Evolutionary conservation across 2,797 vertebrate species (phyloP).

Genomic region (Coregonus ussuriensis): DNA sequence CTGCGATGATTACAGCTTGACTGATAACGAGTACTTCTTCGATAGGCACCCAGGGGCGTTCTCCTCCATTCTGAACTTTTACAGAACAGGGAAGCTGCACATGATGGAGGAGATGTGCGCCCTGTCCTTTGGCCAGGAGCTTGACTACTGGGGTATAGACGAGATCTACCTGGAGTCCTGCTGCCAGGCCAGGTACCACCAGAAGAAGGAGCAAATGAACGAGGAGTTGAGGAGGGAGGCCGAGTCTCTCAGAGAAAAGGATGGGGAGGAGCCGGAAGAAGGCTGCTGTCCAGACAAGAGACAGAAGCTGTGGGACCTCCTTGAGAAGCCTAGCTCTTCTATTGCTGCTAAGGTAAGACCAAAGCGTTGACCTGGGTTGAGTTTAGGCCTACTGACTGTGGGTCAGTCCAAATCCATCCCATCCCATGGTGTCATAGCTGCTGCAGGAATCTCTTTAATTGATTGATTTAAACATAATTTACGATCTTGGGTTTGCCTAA

Average conservation of each 20-base stretch:
- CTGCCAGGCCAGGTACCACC: conserved; percentile 96
- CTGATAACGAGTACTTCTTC: conserved; percentile 95
- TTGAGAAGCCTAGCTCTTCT: conserved; percentile 97
- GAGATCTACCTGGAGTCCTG: conserved; percentile 99
- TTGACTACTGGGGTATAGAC: conserved; percentile 99
- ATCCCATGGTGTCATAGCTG: neutral
- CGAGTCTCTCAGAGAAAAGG: conserved; percentile 88
- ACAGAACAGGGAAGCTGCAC: conserved; percentile 96
- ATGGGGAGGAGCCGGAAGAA: conserved; percentile 88
- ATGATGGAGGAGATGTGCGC: conserved; percentile 99
- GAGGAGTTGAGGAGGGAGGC: conserved; percentile 95
- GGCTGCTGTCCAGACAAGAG: conserved; percentile 94
- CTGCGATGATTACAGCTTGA: conserved; percentile 94
- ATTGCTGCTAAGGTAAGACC: conserved; percentile 92
- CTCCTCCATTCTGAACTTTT: conserved; percentile 99
- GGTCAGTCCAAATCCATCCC: neutral
- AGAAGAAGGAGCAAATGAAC: conserved; percentile 99
- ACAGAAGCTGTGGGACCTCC: conserved; percentile 96
- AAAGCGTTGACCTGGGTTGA: neutral
- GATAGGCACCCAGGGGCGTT: conserved; percentile 97
- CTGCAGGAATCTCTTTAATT: neutral
- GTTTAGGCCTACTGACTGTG: neutral
- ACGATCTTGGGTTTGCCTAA: neutral
- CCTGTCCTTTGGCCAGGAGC: conserved; percentile 96
- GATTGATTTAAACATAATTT: neutral